Conservation (phyloP, 2,888 invertebrate genomes). For the Rhagium mordax region DNA sequence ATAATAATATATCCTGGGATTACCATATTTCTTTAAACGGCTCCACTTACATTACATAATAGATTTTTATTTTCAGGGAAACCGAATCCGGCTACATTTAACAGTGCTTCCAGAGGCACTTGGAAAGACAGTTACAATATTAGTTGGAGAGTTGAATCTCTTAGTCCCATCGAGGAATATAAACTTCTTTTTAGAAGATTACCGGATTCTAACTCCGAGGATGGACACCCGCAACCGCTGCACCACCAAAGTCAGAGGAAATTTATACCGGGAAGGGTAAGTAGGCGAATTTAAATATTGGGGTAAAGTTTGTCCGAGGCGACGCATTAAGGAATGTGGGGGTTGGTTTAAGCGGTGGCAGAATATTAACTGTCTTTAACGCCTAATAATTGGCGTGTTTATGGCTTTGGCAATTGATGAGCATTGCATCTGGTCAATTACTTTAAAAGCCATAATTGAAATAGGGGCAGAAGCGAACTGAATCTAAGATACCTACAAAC, state of each 20-base stretch:
- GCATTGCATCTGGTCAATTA: too few species aligned
- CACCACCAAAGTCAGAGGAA: constrained; percentile 70
- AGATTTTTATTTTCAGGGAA: constrained; percentile 70
- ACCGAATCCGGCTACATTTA: constrained; percentile 78
- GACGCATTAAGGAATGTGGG: too few species aligned
- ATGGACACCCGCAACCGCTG: constrained; percentile 69
- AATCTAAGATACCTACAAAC: too few species aligned
- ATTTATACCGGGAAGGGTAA: constrained; percentile 46
- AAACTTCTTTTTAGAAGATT: constrained; percentile 77
- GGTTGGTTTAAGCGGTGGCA: too few species aligned
- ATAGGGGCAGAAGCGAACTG: too few species aligned
- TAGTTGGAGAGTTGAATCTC: constrained; percentile 79
- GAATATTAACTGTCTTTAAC: too few species aligned
- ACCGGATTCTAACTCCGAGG: constrained; percentile 70
- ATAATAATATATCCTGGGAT: constrained; percentile 1
- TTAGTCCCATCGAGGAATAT: constrained; percentile 79
- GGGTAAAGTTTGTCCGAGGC: too few species aligned
- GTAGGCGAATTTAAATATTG: background rate
- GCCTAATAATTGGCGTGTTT: too few species aligned
- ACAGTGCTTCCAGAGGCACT: constrained; percentile 76
- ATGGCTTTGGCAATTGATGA: too few species aligned
- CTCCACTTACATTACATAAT: background rate
- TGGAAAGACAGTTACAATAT: constrained; percentile 78
- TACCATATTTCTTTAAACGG: background rate
- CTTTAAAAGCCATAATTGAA: too few species aligned